Base-by-base conservation (phyloP, 1,140 invertebrate genomes). In the Cyphomyrmex costatus region DNA sequence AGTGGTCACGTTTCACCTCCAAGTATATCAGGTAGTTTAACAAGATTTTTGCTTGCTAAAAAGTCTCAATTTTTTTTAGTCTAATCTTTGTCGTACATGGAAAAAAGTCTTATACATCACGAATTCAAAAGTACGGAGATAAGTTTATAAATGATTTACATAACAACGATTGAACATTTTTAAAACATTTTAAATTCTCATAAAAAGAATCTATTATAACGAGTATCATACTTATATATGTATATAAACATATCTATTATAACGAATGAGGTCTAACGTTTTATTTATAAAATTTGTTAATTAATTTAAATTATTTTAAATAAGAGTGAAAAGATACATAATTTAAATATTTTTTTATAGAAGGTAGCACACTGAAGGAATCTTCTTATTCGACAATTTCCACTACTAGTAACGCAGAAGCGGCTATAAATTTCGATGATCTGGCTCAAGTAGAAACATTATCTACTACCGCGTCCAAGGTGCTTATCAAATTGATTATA, bases 401-500 rank as follows among this genome's bases (percentile, higher is more conserved):
- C 1, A 70, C 90, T 12, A 89, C 90, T 63, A 86, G 88, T 68
- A 93, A 95, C 66, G 90, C 89, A 0, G 94, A 95, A 88, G 88
- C 82, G 19, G 92, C 93, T 0, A 91, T 95, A 2, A 95, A 93
- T 86, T 95, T 95, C 79, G 94, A 95, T 84, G 94, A 95, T 66
- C 93, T 93, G 7, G 92, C 90, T 27, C 93, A 94, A 86, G 91
- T 92, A 61, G 94, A 95, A 86, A 92, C 94, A 33, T 89, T 96
- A 14, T 90, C 94, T 63, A 93, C 92, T 0, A 95, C 92, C 51
- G 93, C 95, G 1, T 96, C 95, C 0, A 96, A 96, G 91, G 95
- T 96, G 88, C 83, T 86, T 60, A 51, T 70, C 42, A 49, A 42
- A 70, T 46, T 65, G 14, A 21, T 0, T n/a, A 46, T n/a, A 46